Evolutionary conservation across 2,888 invertebrate genomes (phyloP), one percentile per base, ranked within the genome.

Genomic region (Drosophila nr. perissopoda): DNA sequence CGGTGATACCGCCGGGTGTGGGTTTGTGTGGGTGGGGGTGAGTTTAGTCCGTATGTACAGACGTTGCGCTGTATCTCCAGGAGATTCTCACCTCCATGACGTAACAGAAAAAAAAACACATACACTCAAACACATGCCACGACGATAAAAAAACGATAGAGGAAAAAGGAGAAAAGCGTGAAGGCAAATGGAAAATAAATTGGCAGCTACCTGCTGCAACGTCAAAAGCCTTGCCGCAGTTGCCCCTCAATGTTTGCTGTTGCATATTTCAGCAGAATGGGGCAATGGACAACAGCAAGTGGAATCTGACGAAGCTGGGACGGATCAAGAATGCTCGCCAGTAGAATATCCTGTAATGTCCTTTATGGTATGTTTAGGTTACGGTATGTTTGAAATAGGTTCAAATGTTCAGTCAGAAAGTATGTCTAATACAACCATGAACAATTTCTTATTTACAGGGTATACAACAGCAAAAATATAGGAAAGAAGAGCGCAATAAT

Each of bases 151-250:
- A 38, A 49, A 52, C 27, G 36, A n/a, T 34, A 46, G 0, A 42
- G 31, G 38, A 31, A 0, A 16, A 51, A 34, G 25, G 34, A 29
- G 61, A 61, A 74, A 66, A 66, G 64, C 73, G 53, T 56, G 51
- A 70, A 72, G 69, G 74, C 69, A 85, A 89, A 83, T 87, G 84
- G 82, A 75, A 87, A 87, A 85, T 83, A 85, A 87, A 85, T 89
- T 85, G 84, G 84, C 89, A 85, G 88, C 88, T 81, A 87, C 88
- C 81, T 84, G 84, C 76, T 54, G 58, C 59, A 62, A 33, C 33
- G 42, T 42, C 57, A 56, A 67, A 40, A 62, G 54, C 64, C n/a
- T 16, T 56, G 54, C 18, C 53, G 13, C 69, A 36, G 33, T 67
- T 59, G 25, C 49, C 38, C 36, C 57, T 25, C 57, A 64, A 59